A percentile compares a stretch with the other conserved stretches of the same genome.
Evolutionary conservation across 2,797 vertebrate genomes (phyloP).

Genomic region (Sebastes jordani): DNA sequence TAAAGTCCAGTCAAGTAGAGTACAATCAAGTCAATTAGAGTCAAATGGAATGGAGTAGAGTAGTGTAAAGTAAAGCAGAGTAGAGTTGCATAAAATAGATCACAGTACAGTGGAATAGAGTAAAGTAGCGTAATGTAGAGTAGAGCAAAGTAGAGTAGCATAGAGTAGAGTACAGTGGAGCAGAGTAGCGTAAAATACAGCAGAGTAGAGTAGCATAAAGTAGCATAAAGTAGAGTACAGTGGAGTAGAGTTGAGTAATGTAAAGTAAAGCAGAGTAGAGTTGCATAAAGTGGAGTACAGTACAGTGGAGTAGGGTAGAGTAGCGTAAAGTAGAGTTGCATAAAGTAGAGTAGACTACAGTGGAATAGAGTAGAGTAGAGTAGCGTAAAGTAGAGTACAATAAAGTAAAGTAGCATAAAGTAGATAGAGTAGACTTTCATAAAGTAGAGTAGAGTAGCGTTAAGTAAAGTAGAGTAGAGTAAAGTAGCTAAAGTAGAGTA

Average conservation of each 20-base stretch:
- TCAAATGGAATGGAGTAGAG: background rate
- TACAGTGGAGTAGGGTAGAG: too few species aligned
- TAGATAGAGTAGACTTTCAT: too few species aligned
- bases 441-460: too few species aligned
- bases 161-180: slow-evolving; percentile 4
- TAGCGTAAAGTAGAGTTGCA: too few species aligned
- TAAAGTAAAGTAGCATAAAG: too few species aligned
- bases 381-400: too few species aligned
- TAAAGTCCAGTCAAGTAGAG: background rate
- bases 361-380: too few species aligned
- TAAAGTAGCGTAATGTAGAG: background rate
- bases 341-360: too few species aligned
- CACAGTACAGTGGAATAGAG: background rate
- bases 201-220: too few species aligned
- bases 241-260: background rate
- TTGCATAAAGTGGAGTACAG: too few species aligned
- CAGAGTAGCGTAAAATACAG: background rate
- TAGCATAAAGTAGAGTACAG: background rate
- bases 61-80: background rate
- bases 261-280: background rate
- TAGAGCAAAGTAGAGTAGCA: background rate
- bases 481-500: background rate
- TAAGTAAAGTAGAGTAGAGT: too few species aligned
- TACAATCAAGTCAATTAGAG: background rate
- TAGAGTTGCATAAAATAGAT: slow-evolving; percentile 31